phyloP scores from a whole-genome alignment of 2,797 vertebrate genomes.

The Choloepus didactylus region DNA sequence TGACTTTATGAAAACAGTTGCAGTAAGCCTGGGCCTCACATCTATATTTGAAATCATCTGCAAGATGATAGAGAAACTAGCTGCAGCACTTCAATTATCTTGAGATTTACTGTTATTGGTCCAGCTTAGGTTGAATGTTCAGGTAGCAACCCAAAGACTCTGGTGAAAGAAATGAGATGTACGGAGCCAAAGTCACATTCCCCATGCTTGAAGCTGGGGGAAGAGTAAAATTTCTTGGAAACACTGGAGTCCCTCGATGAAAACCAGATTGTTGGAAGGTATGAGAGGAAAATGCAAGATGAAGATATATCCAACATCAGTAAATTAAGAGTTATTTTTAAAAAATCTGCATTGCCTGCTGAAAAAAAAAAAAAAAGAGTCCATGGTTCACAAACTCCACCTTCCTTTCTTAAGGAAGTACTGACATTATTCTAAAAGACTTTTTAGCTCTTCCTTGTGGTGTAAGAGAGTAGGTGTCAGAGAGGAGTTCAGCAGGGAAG shows the following conservation, averaged over 20 bases:
- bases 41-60: neutral
- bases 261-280: slow-evolving; percentile 13
- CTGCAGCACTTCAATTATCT: neutral
- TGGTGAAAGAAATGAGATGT: neutral
- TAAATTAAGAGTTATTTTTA: neutral
- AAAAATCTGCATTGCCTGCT: neutral
- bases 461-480: slow-evolving; percentile 67
- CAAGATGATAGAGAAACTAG: neutral
- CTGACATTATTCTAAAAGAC: slow-evolving; percentile 59
- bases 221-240: neutral
- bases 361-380: neutral
- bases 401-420: slow-evolving; percentile 29
- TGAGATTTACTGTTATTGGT: neutral
- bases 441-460: slow-evolving; percentile 51
- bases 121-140: neutral
- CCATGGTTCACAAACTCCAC: neutral
- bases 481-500: slow-evolving; percentile 65
- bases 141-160: neutral
- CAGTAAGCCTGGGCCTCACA: neutral
- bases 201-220: neutral
- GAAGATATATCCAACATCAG: neutral
- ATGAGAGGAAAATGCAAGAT: neutral
- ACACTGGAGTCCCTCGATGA: neutral
- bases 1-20: slow-evolving; percentile 48
- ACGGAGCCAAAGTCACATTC: neutral